These are phyloP conservation scores for Tetheella fluctuosa DNA, from an alignment of 2,888 invertebrate genomes.

Conservation along the genomic window DNA sequence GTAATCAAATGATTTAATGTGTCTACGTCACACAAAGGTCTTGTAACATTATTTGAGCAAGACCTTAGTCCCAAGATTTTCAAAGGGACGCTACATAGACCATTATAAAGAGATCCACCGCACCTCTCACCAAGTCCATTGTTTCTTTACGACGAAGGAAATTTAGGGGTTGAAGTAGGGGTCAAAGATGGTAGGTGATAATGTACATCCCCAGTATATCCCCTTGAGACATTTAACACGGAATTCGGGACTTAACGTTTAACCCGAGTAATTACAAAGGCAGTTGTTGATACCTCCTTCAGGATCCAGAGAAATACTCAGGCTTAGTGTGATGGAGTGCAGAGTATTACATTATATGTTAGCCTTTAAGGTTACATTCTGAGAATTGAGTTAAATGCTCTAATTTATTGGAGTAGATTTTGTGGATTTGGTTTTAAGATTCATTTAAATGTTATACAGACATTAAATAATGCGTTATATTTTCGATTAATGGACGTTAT, in stretches of 20 bases:
- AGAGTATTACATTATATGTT: conserved; percentile 6
- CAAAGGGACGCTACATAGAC: conserved; percentile 37
- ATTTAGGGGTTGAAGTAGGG: conserved; percentile 39
- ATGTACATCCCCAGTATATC: conserved; percentile 62
- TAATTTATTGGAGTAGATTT: not conserved
- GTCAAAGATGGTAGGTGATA: conserved; percentile 71
- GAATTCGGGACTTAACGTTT: conserved; percentile 73
- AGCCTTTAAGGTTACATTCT: not conserved
- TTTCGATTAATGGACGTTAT: too few species aligned
- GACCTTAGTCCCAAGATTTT: conserved; percentile 49
- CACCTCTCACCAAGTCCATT: not conserved
- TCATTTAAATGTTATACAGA: too few species aligned
- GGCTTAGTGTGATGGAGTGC: conserved; percentile 20
- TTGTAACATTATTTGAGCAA: conserved; percentile 12
- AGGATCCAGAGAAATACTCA: conserved; percentile 39
- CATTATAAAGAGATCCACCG: not conserved
- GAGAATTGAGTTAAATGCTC: not conserved
- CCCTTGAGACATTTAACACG: conserved; percentile 73
- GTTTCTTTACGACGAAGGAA: conserved; percentile 20
- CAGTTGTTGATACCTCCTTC: conserved; percentile 58
- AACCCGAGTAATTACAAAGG: conserved; percentile 77
- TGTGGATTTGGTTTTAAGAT: not conserved
- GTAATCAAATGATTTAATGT: conserved; percentile 13
- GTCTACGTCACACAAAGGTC: conserved; percentile 6
- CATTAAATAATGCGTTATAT: too few species aligned